Percentiles rank a stretch among this genome's conserved stretches.
These are phyloP conservation scores for Biston betularia DNA, from an alignment of 2,888 invertebrate species.

Conservation along the genomic window DNA sequence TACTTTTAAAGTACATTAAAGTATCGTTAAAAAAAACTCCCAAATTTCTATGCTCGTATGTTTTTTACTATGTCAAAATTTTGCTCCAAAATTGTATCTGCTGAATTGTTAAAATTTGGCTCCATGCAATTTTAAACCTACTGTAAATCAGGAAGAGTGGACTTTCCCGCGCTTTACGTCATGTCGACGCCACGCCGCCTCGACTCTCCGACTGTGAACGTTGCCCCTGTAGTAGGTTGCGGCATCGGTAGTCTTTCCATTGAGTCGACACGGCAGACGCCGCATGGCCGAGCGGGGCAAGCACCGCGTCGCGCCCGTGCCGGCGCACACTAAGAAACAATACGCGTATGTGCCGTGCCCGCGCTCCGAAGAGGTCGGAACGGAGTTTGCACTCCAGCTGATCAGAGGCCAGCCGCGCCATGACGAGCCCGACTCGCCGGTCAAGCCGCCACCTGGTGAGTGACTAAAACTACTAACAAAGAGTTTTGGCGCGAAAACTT, in stretches of 20 bases:
- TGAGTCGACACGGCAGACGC: conserved; percentile 69
- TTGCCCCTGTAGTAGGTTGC: conserved; percentile 32
- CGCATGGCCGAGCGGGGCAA: conserved; percentile 84
- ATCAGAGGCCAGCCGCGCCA: conserved; percentile 50
- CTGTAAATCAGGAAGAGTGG: no score
- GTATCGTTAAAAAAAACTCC: no score
- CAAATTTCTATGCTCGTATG: no score
- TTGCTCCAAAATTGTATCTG: no score
- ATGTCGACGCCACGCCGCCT: no score
- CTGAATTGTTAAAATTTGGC: no score
- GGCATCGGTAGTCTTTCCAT: conserved; percentile 47
- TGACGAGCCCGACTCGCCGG: conserved; percentile 65
- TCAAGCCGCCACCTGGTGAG: conserved; percentile 69
- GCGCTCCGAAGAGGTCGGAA: conserved; percentile 83
- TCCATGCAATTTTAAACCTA: no score
- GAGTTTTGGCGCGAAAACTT: conserved; percentile 61
- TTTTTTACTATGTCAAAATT: no score
- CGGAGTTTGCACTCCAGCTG: conserved; percentile 76
- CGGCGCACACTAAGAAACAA: conserved; percentile 78
- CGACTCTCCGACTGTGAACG: no score
- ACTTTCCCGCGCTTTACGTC: no score
- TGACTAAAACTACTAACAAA: conserved; percentile 38
- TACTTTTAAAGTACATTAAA: no score
- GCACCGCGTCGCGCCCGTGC: conserved; percentile 82
- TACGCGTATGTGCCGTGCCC: conserved; percentile 84